Base-by-base conservation (phyloP, 2,113 vertebrate genomes). In the Scolopax mira region DNA sequence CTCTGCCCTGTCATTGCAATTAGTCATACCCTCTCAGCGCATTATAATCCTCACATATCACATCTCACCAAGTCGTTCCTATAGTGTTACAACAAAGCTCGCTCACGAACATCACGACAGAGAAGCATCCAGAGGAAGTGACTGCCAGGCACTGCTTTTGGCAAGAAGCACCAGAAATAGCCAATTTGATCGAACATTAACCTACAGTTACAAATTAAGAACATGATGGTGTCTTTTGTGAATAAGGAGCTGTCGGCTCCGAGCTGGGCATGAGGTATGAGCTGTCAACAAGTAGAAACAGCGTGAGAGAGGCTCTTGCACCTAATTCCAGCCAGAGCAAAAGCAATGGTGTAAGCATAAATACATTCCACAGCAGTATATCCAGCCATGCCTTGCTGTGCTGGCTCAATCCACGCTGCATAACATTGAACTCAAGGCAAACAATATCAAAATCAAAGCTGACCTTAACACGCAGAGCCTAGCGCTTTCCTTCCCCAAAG, bases 1-100 rank as follows among this genome's bases (percentile, higher is more conserved):
- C 89, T 85, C 92, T 88, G 91, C 87, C 81, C 82, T 90, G 93
- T 85, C 94, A 75, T 14, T 73, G 81, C 82, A 51, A 93, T 96
- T 91, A 89, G 94, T 94, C 93, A 88, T 42, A 73, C 52, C 82
- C 84, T 58, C 93, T 90, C 75, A 15, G 79, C 2, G 65, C 87
- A 57, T 94, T 94, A 57, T 57, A 85, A 75, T 70, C 89, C 93
- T 27, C 88, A 39, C 91, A 80, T 58, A 67, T 70, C 87, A 5
- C 95, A 69, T 89, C 85, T 64, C 79, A 18, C 86, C 71, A 7
- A 42, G 57, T 37, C 23, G 9, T 81, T 90, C 93, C 94, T 93
- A 49, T 24, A 60, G 88, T 2, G 46, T 22, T 15, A 25, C 90
- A 77, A 62, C 85, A 93, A 86, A 95, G 92, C 67, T 54, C 5